A percentile compares a stretch with the other conserved stretches of the same genome.
Evolutionary conservation across 1,140 invertebrate species (phyloP).

Genomic region (Kradibia gibbosae): DNA sequence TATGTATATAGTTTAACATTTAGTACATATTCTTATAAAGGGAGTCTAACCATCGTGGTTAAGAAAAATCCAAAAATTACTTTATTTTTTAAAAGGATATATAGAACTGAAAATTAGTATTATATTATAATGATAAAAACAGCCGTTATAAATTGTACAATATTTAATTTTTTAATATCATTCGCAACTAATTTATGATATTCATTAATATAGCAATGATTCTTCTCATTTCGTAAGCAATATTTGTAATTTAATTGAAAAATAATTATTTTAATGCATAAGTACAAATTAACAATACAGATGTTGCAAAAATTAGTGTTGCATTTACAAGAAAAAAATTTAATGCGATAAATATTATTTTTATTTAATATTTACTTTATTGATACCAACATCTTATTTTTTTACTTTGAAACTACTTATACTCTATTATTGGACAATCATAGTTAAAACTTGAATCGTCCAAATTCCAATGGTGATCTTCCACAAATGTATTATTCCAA

Average conservation of each 20-base stretch:
- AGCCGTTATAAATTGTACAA: neutral
- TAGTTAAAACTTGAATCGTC: too few relatives aligned
- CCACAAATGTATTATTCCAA: too few relatives aligned
- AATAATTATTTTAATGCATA: neutral
- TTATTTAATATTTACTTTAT: neutral
- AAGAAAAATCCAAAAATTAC: slow-evolving; percentile 26
- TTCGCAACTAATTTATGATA: neutral
- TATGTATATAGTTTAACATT: slow-evolving; percentile 42
- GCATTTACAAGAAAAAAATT: neutral
- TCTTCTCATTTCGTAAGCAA: neutral
- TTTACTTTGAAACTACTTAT: too few relatives aligned
- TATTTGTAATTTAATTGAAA: neutral
- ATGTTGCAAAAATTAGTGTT: neutral
- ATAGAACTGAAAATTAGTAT: slow-evolving; percentile 3
- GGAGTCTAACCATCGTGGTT: neutral
- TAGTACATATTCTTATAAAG: slow-evolving; percentile 42
- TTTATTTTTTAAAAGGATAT: slow-evolving; percentile 7
- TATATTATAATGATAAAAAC: neutral
- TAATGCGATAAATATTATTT: neutral
- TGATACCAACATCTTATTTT: too few relatives aligned
- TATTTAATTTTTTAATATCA: neutral
- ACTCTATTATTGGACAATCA: too few relatives aligned
- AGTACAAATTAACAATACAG: neutral
- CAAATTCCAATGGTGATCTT: too few relatives aligned
- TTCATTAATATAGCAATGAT: neutral